Evolutionary conservation across 2,113 vertebrate species (phyloP), one percentile per base, ranked within the genome.

Genomic region (Ascaphus truei): DNA sequence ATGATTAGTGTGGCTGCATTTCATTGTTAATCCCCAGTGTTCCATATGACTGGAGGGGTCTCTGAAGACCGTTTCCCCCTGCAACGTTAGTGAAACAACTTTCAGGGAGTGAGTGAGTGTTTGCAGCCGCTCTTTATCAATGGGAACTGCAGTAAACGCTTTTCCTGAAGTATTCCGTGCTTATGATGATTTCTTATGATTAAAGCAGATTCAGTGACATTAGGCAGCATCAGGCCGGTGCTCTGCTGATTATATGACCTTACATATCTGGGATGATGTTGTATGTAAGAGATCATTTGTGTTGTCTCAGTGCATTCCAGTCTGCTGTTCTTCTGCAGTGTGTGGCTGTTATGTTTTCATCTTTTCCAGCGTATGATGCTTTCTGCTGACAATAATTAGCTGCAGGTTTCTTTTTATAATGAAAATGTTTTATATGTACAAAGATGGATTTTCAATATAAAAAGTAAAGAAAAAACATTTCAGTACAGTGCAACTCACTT

Each of bases 1-100:
- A 7, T 62, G 45, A 62, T 62, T 62, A 62, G 48, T 62, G 41
- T 30, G 26, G 45, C 59, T 62, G 10, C 26, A 33, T 20, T 62
- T 62, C 59, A 62, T 2, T 47, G 39, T 62, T 47, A 62, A 62
- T 47, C 41, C 59, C 20, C 27, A 48, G 5, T 34, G 33, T 5
- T 5, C 5, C 41, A 20, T 20, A 16, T 3, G 41, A 45, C 8
- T 45, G 10, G 41, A 45, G 16, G n/a, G 16, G 20, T 45, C 16
- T 45, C 41, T 18, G 13, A 45, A 45, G 8, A 6, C 16, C 3
- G 13, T 2, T 18, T 45, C 10, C 7, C 6, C 2, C 6, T 3
- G 3, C 6, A 20, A 45, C 16, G 7, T 18, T 20, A 20, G 2
- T 45, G 7, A 45, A 45, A 16, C 16, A n/a, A 45, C 50, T 66